These are phyloP conservation scores for Trachelus troglodyta DNA, from an alignment of 2,888 invertebrate species.

Conservation along the genomic window DNA sequence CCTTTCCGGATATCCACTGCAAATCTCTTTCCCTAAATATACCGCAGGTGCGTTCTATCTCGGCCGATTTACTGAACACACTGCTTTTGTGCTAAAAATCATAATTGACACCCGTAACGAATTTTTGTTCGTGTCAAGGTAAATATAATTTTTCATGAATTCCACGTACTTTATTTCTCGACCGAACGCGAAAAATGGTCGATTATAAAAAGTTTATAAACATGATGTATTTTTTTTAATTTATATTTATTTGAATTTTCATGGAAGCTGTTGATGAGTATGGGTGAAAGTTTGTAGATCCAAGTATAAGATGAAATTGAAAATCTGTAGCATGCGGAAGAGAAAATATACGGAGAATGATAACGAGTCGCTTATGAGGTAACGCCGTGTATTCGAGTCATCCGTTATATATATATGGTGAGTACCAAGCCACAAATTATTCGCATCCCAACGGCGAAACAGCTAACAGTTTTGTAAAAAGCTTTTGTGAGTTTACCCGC, in stretches of 20 bases:
- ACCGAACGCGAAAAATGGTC: no score
- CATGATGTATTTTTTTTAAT: no score
- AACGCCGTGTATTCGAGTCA: no score
- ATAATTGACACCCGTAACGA: not conserved
- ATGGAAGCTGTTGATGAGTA: not conserved
- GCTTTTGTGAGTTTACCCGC: slow-evolving; percentile 60
- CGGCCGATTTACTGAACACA: slow-evolving; percentile 1
- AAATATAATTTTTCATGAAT: not conserved
- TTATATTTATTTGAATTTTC: not conserved
- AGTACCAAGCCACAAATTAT: not conserved
- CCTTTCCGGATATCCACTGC: slow-evolving; percentile 27
- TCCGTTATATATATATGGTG: not conserved
- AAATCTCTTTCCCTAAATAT: not conserved
- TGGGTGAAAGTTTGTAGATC: not conserved
- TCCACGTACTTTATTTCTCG: no score
- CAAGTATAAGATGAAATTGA: not conserved
- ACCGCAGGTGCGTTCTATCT: slow-evolving; percentile 21
- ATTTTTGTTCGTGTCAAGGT: not conserved
- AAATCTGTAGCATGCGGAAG: not conserved
- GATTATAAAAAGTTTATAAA: no score
- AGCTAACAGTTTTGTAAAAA: slow-evolving; percentile 57
- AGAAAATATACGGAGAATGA: not conserved
- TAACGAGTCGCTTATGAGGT: not conserved
- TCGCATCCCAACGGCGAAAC: slow-evolving; percentile 3
- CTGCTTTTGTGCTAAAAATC: not conserved